Base-by-base conservation (phyloP, 2,113 vertebrate species). In the Rhegmatorhina hoffmannsi region DNA sequence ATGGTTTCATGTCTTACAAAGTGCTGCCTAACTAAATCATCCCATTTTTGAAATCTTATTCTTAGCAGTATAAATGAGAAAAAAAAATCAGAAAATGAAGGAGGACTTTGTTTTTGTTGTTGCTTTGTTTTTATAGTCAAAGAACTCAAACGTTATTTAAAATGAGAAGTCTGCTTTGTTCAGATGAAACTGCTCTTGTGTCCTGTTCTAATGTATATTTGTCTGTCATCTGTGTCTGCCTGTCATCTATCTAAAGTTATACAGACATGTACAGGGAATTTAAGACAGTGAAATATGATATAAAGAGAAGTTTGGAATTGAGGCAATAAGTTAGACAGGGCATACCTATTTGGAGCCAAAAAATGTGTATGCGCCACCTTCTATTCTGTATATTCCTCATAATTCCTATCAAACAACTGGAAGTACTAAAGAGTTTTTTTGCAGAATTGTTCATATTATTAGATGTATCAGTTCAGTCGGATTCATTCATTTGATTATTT, bases 231-330 rank as follows among this genome's bases (percentile, higher is more conserved):
- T 94, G 75, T 91, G 78, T 85, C 81, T 80, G 91, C 50, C 50
- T 95, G 82, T 91, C 92, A 81, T 74, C 84, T 84, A 17, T 60
- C 75, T 94, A 87, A 94, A 94, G 89, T 75, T 63, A 53, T 0
- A 38, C 55, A 62, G 73, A 94, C 85, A 69, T 44, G 21, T n/a
- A 49, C 0, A 2, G 38, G 47, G 38, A 85, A 59, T 52, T 73
- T 79, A 70, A 74, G 50, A 33, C 47, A 67, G 14, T 84, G 75
- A 77, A 95, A 91, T 90, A 31, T 0, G 16, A 88, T 88, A 55
- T 19, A 82, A 89, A 50, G 62, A 88, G 20, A 53, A 73, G n/a
- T 55, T 81, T 88, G 60, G 40, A 88, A 63, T n/a, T 53, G 33
- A 77, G 59, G 49, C n/a, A 69, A 1, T 87, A 36, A 47, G 4